These are phyloP conservation scores for Ovis aries DNA, from an alignment of 2,113 vertebrate genomes.

Conservation along the genomic window ARS-UI_Ramb_v3.0 NC_056078.1:5930501-5931000, in stretches of 20 bases:
- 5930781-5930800: neutral
- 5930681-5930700: neutral
- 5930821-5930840: neutral
- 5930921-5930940: neutral
- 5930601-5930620: neutral
- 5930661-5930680: neutral
- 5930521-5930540: neutral
- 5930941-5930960: neutral
- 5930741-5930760: neutral
- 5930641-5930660: neutral
- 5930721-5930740: neutral
- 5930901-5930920: neutral
- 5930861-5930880: neutral
- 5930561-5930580: neutral
- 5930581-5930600: neutral
- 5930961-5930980: neutral
- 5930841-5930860: neutral
- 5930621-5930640: neutral
- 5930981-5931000: neutral
- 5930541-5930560: neutral
- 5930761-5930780: neutral
- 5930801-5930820: neutral
- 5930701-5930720: neutral
- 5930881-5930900: neutral
- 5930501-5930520: neutral